Conservation (phyloP, 2,113 vertebrate species). For the Odontesthes bonariensis region DNA sequence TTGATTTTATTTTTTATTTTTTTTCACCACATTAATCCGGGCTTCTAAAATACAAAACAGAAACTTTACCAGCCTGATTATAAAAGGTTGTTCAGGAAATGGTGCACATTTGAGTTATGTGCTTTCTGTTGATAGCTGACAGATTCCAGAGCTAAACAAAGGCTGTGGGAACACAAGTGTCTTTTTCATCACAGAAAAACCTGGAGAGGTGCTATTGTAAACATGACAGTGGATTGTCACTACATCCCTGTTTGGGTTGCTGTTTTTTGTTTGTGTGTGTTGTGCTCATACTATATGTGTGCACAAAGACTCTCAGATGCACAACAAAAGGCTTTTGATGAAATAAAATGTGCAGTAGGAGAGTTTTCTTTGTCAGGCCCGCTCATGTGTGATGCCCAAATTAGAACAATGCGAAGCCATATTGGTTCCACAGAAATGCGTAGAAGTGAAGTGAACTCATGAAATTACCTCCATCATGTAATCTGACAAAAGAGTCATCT, state of each 20-base stretch:
- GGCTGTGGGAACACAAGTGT: slow-evolving; percentile 43
- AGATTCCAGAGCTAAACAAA: slow-evolving; percentile 69
- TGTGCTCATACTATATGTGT: slow-evolving; percentile 50
- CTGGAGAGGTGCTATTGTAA: slow-evolving; percentile 78
- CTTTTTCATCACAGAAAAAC: slow-evolving; percentile 74
- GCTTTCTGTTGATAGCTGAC: slow-evolving; percentile 61
- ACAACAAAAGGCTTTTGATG: slow-evolving; percentile 75
- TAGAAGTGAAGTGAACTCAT: slow-evolving; percentile 59
- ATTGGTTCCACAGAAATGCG: slow-evolving; percentile 64
- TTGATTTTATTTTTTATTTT: not conserved
- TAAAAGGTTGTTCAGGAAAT: slow-evolving; percentile 22
- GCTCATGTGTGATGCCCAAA: slow-evolving; percentile 53
- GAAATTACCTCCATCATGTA: slow-evolving; percentile 45
- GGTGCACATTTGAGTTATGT: slow-evolving; percentile 34
- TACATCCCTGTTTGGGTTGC: slow-evolving; percentile 66
- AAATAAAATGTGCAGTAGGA: slow-evolving; percentile 73
- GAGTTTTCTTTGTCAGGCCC: slow-evolving; percentile 74
- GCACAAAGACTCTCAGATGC: slow-evolving; percentile 35
- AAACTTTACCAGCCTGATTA: slow-evolving; percentile 4
- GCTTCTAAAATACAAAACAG: slow-evolving; percentile 7
- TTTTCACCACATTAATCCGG: not conserved
- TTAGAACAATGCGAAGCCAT: slow-evolving; percentile 61
- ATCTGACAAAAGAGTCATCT: not conserved
- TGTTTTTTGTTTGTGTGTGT: slow-evolving; percentile 65
- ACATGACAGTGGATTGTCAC: slow-evolving; percentile 75